Conservation (phyloP, 2,888 invertebrate species). For the Subacronicta megacephala region DNA sequence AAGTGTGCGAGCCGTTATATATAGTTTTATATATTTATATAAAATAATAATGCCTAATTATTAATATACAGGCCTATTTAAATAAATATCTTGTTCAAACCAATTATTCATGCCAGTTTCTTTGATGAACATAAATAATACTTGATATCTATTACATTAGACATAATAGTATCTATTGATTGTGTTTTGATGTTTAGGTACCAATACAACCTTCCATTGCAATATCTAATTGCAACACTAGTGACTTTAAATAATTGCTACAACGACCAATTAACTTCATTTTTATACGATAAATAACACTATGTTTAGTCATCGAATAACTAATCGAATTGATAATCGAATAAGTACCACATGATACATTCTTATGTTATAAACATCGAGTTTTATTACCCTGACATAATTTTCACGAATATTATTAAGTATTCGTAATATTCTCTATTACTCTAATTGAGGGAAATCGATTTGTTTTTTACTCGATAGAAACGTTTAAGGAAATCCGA, state of each 20-base stretch:
- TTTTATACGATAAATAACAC: constrained; percentile 35
- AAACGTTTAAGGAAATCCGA: constrained; percentile 44
- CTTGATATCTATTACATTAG: constrained; percentile 30
- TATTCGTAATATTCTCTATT: constrained; percentile 4
- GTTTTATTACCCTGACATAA: constrained; percentile 30
- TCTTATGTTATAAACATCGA: constrained; percentile 12
- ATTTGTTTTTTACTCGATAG: constrained; percentile 30
- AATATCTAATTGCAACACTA: neutral
- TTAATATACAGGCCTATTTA: too few species aligned
- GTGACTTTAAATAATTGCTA: constrained; percentile 37
- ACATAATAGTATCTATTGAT: constrained; percentile 9
- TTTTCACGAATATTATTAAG: constrained; percentile 17
- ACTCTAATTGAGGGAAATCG: constrained; percentile 32
- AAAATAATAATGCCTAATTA: too few species aligned
- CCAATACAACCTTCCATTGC: too few species aligned
- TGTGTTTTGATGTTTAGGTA: neutral
- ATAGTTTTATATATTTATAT: too few species aligned
- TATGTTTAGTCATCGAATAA: constrained; percentile 29
- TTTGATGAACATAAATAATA: neutral
- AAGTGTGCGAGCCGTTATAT: too few species aligned
- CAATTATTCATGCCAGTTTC: neutral
- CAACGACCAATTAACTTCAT: constrained; percentile 22
- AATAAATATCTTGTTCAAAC: neutral
- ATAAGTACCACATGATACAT: constrained; percentile 26
- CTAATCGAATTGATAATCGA: constrained; percentile 9